These are phyloP conservation scores for Vulpes vulpes DNA, from an alignment of 2,113 vertebrate species.

Conservation along the genomic window DNA sequence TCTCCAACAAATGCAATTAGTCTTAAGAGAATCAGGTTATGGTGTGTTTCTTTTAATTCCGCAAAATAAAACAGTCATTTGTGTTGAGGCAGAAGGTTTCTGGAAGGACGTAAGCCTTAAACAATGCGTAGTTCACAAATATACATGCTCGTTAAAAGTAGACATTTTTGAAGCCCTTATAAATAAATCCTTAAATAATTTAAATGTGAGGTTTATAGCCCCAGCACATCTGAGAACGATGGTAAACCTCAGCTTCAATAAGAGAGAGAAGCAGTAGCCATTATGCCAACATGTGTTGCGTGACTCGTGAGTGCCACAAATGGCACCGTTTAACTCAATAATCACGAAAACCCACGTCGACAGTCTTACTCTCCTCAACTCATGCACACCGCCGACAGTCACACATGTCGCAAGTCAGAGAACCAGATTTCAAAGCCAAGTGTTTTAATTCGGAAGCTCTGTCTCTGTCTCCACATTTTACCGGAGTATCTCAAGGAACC, in stretches of 20 bases:
- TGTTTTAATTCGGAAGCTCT: neutral
- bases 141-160: neutral
- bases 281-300: neutral
- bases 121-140: conserved; percentile 13
- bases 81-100: neutral
- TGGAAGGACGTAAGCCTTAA: neutral
- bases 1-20: conserved; percentile 68
- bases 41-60: conserved; percentile 20
- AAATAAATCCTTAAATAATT: neutral
- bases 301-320: neutral
- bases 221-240: neutral
- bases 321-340: neutral
- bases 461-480: neutral
- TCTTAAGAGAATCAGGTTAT: conserved; percentile 56
- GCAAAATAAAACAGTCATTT: conserved; percentile 48
- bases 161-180: neutral
- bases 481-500: neutral
- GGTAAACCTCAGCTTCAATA: neutral
- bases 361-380: neutral
- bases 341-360: neutral
- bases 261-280: neutral
- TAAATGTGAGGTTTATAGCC: neutral
- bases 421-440: conserved; percentile 10
- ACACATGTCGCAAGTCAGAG: neutral
- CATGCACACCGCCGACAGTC: neutral